Conservation (phyloP, 2,113 vertebrate genomes). For the Saccopteryx leptura region DNA sequence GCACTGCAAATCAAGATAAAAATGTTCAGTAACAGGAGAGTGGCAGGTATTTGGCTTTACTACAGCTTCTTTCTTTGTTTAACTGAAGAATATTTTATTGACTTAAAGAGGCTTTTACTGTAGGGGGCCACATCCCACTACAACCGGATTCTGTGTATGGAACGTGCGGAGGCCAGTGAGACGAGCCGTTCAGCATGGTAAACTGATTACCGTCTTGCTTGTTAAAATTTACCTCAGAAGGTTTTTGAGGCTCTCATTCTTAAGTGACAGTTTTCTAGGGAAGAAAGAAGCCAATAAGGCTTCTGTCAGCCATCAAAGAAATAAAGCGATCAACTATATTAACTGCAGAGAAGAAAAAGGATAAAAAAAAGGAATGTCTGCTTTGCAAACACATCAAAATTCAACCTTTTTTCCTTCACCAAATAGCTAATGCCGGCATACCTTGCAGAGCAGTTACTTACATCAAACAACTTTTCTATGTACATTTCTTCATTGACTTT, state of each 20-base stretch:
- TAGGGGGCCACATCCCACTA: not conserved
- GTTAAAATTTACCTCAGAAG: conserved; percentile 66
- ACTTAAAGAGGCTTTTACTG: not conserved
- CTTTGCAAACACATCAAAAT: conserved; percentile 49
- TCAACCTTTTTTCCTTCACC: conserved; percentile 46
- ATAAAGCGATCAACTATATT: conserved; percentile 20
- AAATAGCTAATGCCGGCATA: not conserved
- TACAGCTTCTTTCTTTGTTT: conserved; percentile 25
- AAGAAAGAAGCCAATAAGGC: conserved; percentile 69
- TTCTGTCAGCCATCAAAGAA: conserved; percentile 51
- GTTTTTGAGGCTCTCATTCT: conserved; percentile 63
- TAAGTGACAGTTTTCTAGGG: conserved; percentile 40
- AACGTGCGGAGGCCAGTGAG: conserved; percentile 14
- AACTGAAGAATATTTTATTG: not conserved
- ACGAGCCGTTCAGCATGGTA: not conserved
- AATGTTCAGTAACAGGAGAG: not conserved
- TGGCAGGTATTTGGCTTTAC: not conserved
- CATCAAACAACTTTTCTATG: conserved; percentile 96
- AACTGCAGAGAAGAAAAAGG: conserved; percentile 33
- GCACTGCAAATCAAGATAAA: conserved; percentile 26
- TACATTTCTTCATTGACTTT: conserved; percentile 96
- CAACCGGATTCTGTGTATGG: conserved; percentile 28
- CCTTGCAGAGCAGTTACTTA: conserved; percentile 89
- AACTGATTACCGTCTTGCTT: conserved; percentile 33
- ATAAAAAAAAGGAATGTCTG: conserved; percentile 11